Conservation (phyloP, 2,888 invertebrate genomes). For the Spodoptera littoralis region DNA sequence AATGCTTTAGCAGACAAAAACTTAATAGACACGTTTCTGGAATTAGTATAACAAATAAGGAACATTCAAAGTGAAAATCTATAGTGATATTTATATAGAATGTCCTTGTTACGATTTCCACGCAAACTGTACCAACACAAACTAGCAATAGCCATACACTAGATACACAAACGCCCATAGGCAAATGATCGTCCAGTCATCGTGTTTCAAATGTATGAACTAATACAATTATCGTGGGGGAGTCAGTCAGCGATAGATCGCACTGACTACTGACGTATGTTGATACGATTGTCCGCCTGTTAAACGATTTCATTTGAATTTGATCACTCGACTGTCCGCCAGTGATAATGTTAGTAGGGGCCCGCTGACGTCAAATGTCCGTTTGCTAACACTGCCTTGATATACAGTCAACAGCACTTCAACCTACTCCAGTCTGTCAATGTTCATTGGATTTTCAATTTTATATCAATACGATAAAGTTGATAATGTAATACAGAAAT, state of each 20-base stretch:
- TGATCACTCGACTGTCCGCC: slow-evolving; percentile 85
- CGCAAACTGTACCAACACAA: too few species aligned
- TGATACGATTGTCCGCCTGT: slow-evolving; percentile 85
- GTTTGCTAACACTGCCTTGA: slow-evolving; percentile 43
- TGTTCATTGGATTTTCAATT: too few species aligned
- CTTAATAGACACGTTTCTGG: too few species aligned
- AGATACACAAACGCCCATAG: slow-evolving; percentile 3
- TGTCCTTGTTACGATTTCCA: too few species aligned
- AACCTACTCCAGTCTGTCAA: too few species aligned
- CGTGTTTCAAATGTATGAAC: slow-evolving; percentile 56
- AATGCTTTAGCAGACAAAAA: too few species aligned
- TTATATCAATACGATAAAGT: too few species aligned
- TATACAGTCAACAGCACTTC: slow-evolving; percentile 19
- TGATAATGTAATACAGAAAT: too few species aligned
- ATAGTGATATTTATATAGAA: too few species aligned
- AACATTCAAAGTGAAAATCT: too few species aligned
- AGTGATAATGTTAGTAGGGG: slow-evolving; percentile 81
- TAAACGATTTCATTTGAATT: slow-evolving; percentile 86
- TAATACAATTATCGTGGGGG: slow-evolving; percentile 69
- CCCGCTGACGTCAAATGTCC: slow-evolving; percentile 43
- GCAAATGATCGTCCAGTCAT: slow-evolving; percentile 33
- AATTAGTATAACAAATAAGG: too few species aligned
- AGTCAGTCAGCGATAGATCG: slow-evolving; percentile 68
- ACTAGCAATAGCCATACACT: neutral
- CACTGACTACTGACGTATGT: slow-evolving; percentile 82